Evolutionary conservation across 2,797 vertebrate species (phyloP), one percentile per base, ranked within the genome.

Genomic region (Tadarida brasiliensis): DNA sequence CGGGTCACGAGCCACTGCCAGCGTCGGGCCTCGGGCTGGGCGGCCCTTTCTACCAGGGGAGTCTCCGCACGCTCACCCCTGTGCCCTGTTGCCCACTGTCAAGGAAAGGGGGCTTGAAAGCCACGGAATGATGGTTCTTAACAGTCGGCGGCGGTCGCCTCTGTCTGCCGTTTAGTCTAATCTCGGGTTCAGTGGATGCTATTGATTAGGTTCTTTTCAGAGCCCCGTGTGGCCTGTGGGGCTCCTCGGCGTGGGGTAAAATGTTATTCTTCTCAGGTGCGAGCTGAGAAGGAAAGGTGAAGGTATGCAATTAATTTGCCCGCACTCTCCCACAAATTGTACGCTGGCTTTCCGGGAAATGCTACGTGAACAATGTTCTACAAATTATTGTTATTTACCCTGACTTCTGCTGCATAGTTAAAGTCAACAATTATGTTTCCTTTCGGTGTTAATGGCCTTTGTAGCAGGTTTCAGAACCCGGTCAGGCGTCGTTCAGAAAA

Each of bases 361-460:
- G 59, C 98, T 49, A 28, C 97, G 98, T 96, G 98, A 98, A 97
- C 97, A 98, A 95, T 98, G 98, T 98, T 98, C 94, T 96, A 95
- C 91, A 98, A 99, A 98, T 98, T 98, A 98, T 98, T 98, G 96
- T 98, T 98, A 98, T 98, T 99, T 98, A 98, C 96, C 68, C 20
- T 97, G 97, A 98, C 90, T 98, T 98, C 98, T 97, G 85, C 98
- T 98, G 96, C 92, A 81, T 98, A 97, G 98, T 98, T 98, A 96
- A 98, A 98, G 97, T 98, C 97, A 98, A 98, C 97, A 98, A 97
- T 99, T 98, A 98, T 95, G 78, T 91, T 98, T 98, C 96, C 84
- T 97, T 98, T 97, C 97, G 94, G 44, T 96, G 67, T 95, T 98
- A 98, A 98, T 97, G 97, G 98, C 96, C 91, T 98, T 98, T 98